Percentiles rank a stretch among this genome's conserved stretches.
Conservation (phyloP, 2,113 vertebrate genomes). For the Salvelinus namaycush region DNA sequence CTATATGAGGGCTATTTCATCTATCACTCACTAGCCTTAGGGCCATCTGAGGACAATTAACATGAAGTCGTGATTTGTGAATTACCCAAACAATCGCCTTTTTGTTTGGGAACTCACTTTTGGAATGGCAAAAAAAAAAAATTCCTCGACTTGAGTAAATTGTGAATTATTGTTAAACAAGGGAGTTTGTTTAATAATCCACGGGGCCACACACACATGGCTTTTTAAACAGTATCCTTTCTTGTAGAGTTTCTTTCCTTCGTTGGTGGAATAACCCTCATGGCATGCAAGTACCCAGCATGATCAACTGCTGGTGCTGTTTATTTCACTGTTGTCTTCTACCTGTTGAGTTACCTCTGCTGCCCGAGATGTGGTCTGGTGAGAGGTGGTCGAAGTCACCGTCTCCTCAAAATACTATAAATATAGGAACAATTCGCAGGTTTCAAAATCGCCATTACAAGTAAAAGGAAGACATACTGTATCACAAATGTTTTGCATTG, state of each 20-base stretch:
- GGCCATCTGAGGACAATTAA: not conserved
- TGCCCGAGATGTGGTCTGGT: conserved; percentile 63
- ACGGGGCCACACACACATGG: conserved; percentile 1
- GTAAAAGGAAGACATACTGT: conserved; percentile 50
- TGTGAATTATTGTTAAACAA: conserved; percentile 51
- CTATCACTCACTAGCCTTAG: not conserved
- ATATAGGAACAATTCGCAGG: conserved; percentile 66
- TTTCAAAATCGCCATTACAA: conserved; percentile 62
- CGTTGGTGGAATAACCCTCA: conserved; percentile 27
- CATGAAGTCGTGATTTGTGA: not conserved
- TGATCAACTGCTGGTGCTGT: conserved; percentile 18
- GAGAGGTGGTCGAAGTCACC: conserved; percentile 69
- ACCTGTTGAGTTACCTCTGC: conserved; percentile 78
- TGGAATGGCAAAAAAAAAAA: too few relatives aligned
- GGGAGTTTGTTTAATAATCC: conserved; percentile 49
- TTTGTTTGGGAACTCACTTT: not conserved
- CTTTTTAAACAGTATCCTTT: not conserved
- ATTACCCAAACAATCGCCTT: not conserved
- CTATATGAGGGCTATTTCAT: conserved; percentile 37
- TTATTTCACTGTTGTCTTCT: conserved; percentile 15
- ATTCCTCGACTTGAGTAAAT: conserved; percentile 5
- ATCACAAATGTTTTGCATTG: conserved; percentile 42
- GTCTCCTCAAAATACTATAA: conserved; percentile 85
- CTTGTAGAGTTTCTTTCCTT: not conserved
- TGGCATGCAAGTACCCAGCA: conserved; percentile 39